Percentiles rank a stretch among this genome's conserved stretches.
These are phyloP conservation scores for Trissoscelio sp. DNA, from an alignment of 2,888 invertebrate species.

Conservation along the genomic window DNA sequence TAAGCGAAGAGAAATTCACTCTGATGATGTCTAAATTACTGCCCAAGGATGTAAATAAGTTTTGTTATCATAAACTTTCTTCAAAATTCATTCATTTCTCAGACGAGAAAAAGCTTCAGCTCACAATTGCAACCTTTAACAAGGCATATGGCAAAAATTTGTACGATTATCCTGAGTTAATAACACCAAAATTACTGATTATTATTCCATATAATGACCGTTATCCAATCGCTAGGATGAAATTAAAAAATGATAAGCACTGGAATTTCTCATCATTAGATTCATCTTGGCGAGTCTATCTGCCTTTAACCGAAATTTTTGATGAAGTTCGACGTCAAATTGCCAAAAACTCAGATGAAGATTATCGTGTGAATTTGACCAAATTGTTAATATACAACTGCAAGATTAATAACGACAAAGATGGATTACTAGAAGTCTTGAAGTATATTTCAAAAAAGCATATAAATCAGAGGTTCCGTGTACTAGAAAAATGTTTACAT, in stretches of 20 bases:
- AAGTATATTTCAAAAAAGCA: not conserved
- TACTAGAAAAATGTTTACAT: conserved; percentile 58
- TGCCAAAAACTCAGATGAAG: conserved; percentile 50
- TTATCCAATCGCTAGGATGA: too few species aligned
- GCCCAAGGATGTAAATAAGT: not conserved
- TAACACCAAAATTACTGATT: conserved; percentile 63
- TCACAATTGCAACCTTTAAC: conserved; percentile 72
- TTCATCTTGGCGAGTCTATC: conserved; percentile 75
- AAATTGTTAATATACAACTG: conserved; percentile 77
- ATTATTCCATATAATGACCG: conserved; percentile 74
- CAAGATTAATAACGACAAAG: conserved; percentile 76
- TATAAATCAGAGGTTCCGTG: conserved; percentile 80
- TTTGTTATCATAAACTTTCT: not conserved
- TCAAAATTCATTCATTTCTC: conserved; percentile 68
- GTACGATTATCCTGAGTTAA: conserved; percentile 47
- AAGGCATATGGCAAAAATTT: conserved; percentile 72
- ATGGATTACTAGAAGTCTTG: conserved; percentile 74
- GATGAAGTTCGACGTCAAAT: conserved; percentile 73
- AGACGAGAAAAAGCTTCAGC: conserved; percentile 58
- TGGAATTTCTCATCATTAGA: conserved; percentile 13
- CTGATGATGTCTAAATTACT: conserved; percentile 9
- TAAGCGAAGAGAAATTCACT: not conserved
- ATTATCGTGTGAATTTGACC: conserved; percentile 69
- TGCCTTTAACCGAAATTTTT: conserved; percentile 73
- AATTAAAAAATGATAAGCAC: not conserved